These are phyloP conservation scores for Quadriops clusia DNA, from an alignment of 2,888 invertebrate genomes.

Conservation along the genomic window DNA sequence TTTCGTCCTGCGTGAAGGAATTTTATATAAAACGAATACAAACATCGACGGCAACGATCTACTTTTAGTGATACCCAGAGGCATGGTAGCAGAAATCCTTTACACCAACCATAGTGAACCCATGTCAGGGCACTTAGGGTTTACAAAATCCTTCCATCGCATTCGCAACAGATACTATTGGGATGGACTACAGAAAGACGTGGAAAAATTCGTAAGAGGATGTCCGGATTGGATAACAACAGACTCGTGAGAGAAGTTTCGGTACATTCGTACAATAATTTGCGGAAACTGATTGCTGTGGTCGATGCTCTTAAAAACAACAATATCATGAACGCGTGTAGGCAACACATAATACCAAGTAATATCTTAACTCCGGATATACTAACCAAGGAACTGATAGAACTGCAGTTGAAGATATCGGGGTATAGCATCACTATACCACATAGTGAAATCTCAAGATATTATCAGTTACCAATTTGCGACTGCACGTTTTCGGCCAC, in stretches of 20 bases:
- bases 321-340: too few species aligned
- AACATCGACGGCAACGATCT: slow-evolving; percentile 8
- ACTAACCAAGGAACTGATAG: not conserved
- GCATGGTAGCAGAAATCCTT: slow-evolving; percentile 15
- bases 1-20: slow-evolving; percentile 12
- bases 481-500: slow-evolving; percentile 4
- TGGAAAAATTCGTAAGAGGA: slow-evolving; percentile 10
- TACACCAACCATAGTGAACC: slow-evolving; percentile 15
- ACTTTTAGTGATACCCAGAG: slow-evolving; percentile 17
- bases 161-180: slow-evolving; percentile 17
- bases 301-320: too few species aligned
- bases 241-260: too few species aligned
- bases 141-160: slow-evolving; percentile 14
- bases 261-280: too few species aligned
- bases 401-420: too few species aligned
- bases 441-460: slow-evolving; percentile 1
- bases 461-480: slow-evolving; percentile 9
- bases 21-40: slow-evolving; percentile 14
- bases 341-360: too few species aligned
- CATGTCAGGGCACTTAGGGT: slow-evolving; percentile 15
- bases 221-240: slow-evolving; percentile 18
- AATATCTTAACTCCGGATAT: too few species aligned
- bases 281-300: too few species aligned
- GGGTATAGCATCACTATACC: slow-evolving; percentile 5
- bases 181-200: slow-evolving; percentile 9